phyloP scores from a whole-genome alignment of 2,888 invertebrate species.

The Calameuta pallipes region DNA sequence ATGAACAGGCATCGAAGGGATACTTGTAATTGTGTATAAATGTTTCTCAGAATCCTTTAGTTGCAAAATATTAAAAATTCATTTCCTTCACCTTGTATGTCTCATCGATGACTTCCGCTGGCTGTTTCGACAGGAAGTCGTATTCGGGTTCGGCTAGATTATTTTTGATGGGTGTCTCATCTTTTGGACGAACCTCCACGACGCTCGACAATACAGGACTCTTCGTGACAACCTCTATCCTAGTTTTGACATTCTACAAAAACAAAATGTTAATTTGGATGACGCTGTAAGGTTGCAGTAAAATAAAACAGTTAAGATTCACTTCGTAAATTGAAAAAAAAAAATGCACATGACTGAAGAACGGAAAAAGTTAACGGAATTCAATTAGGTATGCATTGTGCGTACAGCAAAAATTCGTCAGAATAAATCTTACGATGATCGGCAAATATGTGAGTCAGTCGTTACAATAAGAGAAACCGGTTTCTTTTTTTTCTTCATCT shows the following conservation, averaged over 20 bases:
- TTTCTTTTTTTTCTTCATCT: background rate
- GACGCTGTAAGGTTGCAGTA: background rate
- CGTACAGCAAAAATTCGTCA: background rate
- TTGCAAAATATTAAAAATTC: conserved; percentile 19
- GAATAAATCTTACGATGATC: background rate
- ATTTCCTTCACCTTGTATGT: conserved; percentile 76
- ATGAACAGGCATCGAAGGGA: background rate
- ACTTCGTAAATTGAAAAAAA: background rate
- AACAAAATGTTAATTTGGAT: background rate
- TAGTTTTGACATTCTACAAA: conserved; percentile 37
- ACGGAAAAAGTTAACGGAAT: background rate
- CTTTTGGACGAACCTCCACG: conserved; percentile 68
- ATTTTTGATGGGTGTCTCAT: conserved; percentile 70
- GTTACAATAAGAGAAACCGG: background rate
- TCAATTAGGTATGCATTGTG: background rate
- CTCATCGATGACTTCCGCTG: conserved; percentile 86
- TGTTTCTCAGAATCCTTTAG: background rate
- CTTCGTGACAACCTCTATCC: conserved; percentile 42
- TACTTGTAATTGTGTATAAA: background rate
- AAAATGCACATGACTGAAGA: background rate
- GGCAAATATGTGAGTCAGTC: background rate
- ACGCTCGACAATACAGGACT: conserved; percentile 69
- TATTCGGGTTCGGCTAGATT: conserved; percentile 85
- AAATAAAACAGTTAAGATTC: background rate
- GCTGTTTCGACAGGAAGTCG: conserved; percentile 86